Conservation (phyloP, 2,113 vertebrate species). For the Thalassarche chlororhynchos region DNA sequence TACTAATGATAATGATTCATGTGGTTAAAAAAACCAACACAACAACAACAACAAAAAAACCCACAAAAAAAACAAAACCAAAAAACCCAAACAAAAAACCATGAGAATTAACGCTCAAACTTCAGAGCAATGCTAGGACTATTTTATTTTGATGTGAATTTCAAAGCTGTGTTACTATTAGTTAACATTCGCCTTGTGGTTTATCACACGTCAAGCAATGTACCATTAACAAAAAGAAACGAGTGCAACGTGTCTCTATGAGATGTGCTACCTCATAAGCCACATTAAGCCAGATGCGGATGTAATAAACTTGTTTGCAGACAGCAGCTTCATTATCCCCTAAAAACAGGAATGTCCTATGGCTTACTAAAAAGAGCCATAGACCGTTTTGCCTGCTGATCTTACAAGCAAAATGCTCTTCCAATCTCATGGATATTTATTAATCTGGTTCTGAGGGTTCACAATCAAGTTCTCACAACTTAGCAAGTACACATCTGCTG, state of each 20-base stretch:
- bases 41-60: neutral
- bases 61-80: neutral
- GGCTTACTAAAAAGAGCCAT: neutral
- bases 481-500: neutral
- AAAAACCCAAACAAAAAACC: neutral
- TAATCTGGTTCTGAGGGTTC: neutral
- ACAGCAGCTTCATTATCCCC: neutral
- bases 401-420: neutral
- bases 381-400: neutral
- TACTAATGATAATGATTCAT: neutral
- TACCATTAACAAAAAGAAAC: neutral
- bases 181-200: neutral
- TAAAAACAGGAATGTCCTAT: neutral
- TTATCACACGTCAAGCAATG: neutral
- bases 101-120: neutral
- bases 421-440: neutral
- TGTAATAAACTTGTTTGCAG: neutral
- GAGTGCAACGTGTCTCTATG: rapidly evolving
- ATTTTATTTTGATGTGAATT: neutral
- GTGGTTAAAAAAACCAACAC: neutral
- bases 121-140: neutral
- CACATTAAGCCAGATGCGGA: neutral
- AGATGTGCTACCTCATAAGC: neutral
- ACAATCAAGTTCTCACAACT: neutral
- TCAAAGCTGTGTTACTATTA: neutral